Conservation (phyloP, 2,113 vertebrate genomes). For the Brienomyrus longianalis region DNA sequence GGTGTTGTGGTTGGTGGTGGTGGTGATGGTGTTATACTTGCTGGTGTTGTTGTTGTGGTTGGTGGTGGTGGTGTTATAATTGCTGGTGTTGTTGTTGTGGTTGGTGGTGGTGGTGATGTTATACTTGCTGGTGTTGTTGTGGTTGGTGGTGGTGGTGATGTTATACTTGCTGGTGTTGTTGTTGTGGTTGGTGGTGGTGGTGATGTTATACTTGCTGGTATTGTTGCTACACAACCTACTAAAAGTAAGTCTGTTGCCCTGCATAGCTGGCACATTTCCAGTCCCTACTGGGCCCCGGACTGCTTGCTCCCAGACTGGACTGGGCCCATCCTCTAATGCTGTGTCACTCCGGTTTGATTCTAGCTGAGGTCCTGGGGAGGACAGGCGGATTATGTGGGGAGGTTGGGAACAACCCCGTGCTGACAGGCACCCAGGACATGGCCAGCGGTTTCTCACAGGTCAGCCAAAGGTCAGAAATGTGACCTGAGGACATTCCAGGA, state of each 20-base stretch:
- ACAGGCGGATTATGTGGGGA: background rate
- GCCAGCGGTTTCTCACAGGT: background rate
- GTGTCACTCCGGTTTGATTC: too few relatives aligned
- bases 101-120: background rate
- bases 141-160: background rate
- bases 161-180: background rate
- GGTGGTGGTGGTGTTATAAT: too few relatives aligned
- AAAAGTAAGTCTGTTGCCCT: background rate
- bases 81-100: background rate
- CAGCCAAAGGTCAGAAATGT: background rate
- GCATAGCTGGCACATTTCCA: background rate
- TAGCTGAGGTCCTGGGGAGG: background rate
- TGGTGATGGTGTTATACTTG: too few relatives aligned
- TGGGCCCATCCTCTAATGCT: background rate
- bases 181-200: background rate
- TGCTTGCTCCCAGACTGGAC: background rate
- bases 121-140: background rate
- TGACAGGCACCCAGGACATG: background rate
- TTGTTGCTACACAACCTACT: background rate
- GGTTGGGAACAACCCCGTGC: background rate
- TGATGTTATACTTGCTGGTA: background rate
- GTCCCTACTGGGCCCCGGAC: background rate
- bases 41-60: too few relatives aligned
- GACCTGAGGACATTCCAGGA: constrained; percentile 9
- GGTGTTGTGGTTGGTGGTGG: too few relatives aligned